A percentile compares a stretch with the other conserved stretches of the same genome.
These are phyloP conservation scores for Sesamia inferens DNA, from an alignment of 2,888 invertebrate genomes.

Conservation along the genomic window DNA sequence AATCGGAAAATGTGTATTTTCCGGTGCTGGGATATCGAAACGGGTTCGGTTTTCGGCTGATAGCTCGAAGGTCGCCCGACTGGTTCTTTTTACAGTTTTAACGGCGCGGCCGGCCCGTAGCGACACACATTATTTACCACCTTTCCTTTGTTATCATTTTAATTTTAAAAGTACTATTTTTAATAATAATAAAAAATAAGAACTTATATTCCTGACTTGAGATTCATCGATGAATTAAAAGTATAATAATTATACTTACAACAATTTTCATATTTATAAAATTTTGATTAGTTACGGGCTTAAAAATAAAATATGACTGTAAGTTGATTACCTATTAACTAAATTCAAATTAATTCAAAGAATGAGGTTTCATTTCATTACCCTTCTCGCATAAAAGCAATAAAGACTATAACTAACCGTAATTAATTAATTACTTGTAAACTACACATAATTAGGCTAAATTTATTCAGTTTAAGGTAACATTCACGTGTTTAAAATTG, in stretches of 20 bases:
- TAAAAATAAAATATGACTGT: background rate
- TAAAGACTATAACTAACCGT: conserved; percentile 45
- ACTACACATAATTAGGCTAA: conserved; percentile 13
- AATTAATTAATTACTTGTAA: conserved; percentile 30
- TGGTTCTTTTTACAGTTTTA: conserved; percentile 89
- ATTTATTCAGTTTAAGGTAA: conserved; percentile 6
- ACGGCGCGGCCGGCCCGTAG: conserved; percentile 79
- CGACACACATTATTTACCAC: conserved; percentile 72
- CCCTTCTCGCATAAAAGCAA: conserved; percentile 38
- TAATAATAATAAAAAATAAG: background rate
- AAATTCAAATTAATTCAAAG: conserved; percentile 7
- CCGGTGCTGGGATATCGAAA: conserved; percentile 65
- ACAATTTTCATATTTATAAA: background rate
- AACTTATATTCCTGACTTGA: background rate
- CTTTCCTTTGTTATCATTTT: conserved; percentile 73
- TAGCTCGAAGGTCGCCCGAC: conserved; percentile 84
- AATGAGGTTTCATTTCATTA: conserved; percentile 59
- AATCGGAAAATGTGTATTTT: conserved; percentile 76
- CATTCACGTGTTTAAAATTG: conserved; percentile 8
- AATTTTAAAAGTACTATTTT: conserved; percentile 43
- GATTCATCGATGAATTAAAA: background rate
- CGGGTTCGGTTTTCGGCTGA: conserved; percentile 82
- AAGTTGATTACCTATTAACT: background rate
- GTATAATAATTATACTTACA: background rate
- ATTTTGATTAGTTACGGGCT: background rate